Evolutionary conservation across 2,797 vertebrate genomes (phyloP), one percentile per base, ranked within the genome.

Genomic region (Potorous gilbertii): DNA sequence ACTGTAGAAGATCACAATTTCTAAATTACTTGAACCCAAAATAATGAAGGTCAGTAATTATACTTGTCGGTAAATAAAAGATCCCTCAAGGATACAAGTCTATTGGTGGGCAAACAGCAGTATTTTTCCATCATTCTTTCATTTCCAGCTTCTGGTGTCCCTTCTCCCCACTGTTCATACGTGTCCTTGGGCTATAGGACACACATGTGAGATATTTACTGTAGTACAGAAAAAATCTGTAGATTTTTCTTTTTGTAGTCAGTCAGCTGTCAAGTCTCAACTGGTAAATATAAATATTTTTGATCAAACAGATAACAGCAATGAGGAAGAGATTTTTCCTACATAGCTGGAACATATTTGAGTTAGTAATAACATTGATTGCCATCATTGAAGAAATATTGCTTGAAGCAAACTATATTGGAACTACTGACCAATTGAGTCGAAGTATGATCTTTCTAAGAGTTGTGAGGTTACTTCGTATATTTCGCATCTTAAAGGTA

Each of bases 401-500:
- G 90, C 24, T 5, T 46, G 92, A 96, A 59, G 4, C 74, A 93
- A 0, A 29, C 0, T 0, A 3, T 18, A 0, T 57, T 93, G 0
- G 0, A 21, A 0, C 55, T 59, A 0, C 5, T 52, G 57, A 92
- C 21, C 0, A 57, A 31, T 6, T 95, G 40, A 31, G 10, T 87
- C 10, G 55, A 91, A 1, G 0, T 50, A 0, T 94, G 4, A 0
- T 56, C 18, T 16, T 98, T 90, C 87, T 98, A 8, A 93, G 96
- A 91, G 1, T 40, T 91, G 1, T 96, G 94, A 94, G 62, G 55
- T 0, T 97, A 90, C 8, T 98, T 95, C 97, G 98, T 59, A 0
- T 97, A 16, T 66, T 98, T 31, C 97, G 98, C n/a, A 90, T 98
- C 96, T 95, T 98, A 27, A 98, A 98, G 98, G 98, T 98, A 98